Base-by-base conservation (phyloP, 2,888 invertebrate genomes). In the Antheraea yamamai region DNA sequence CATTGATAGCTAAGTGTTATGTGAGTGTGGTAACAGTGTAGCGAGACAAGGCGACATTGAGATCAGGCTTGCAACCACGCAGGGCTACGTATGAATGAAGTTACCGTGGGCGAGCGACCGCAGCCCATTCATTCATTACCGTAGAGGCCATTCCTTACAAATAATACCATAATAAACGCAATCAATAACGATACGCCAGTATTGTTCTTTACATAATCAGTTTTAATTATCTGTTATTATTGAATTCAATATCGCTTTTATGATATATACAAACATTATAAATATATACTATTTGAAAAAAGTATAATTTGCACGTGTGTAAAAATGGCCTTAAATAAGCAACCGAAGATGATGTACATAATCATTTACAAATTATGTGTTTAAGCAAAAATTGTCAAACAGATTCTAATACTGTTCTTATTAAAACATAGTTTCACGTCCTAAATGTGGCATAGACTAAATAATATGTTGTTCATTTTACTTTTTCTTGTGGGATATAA, bases 71-170 rank as follows among this genome's bases (percentile, higher is more conserved):
- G 86, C 87, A 87, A 88, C 88, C 89, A 89, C 91, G 92, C 92
- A 91, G 91, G 90, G 90, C 89, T 86, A 82, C 83, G 90, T 88
- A 94, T 94, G 94, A 94, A 95, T 94, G 94, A 91, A 92, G 85
- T 83, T 79, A 81, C 81, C 89, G 94, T 95, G 93, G 94, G 91
- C 88, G 90, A 90, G 82, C 83, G 84, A 86, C 83, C 87, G 86
- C 86, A 84, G 86, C 88, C 90, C 91, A 88, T 94, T 92, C 93
- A 93, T 93, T 93, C 93, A 94, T 92, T 93, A 93, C 84, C 88
- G 91, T 81, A 84, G 90, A 94, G 94, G 93, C 91, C 92, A 91
- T 89, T 89, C 86, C 90, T 92, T 89, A 92, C 93, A 92, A 93
- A 94, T 94, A 91, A 92, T 91, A 90, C 88, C 89, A 92, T 91